Base-by-base conservation (phyloP, 2,797 vertebrate species). In the Schizopygopsis malacanthus region DNA sequence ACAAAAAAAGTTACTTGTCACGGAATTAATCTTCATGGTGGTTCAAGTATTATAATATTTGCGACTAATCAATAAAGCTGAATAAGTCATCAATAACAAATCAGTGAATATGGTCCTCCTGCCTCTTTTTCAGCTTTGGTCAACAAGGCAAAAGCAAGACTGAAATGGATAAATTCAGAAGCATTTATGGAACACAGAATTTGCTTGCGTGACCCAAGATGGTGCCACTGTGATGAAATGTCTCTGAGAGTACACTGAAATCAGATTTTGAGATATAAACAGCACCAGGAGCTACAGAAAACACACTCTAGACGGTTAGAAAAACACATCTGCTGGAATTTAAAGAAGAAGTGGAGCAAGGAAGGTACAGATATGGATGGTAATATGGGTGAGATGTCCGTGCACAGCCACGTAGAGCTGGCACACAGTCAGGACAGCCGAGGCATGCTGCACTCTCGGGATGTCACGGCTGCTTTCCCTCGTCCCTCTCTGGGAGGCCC, bases 381-480 rank as follows among this genome's bases (percentile, higher is more conserved):
- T 72, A 89, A 94, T 93, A 93, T 95, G 70, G 95, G 94, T 89
- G 95, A 96, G 91, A 95, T 97, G 95, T 95, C 96, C 59, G 91
- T 95, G 85, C 96, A 96, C 90, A 94, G 94, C 88, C 96, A 96
- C 88, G 18, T 93, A 0, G 96, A 96, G 7, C 93, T 96, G 88
- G 91, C 92, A 22, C 95, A 96, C 88, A 90, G 93, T 83, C 96
- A 96, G 92, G 94, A 96, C 22, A 94, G 93, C 92, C 88, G 95
- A 85, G 91, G 94, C 84, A 95, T 94, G 93, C 90, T 96, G 71
- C 96, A 96, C 92, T 92, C 96, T 0, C 90, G 94, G 88, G 95
- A 96, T 88, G 92, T 96, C 52, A 95, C 95, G 0, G 94, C 95
- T 4, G 95, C 95, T 4, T 96, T 96, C 90, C 95, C 96, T 83